Evolutionary conservation across 2,797 vertebrate species (phyloP).

Genomic region (Gymnoscopelus braueri): DNA sequence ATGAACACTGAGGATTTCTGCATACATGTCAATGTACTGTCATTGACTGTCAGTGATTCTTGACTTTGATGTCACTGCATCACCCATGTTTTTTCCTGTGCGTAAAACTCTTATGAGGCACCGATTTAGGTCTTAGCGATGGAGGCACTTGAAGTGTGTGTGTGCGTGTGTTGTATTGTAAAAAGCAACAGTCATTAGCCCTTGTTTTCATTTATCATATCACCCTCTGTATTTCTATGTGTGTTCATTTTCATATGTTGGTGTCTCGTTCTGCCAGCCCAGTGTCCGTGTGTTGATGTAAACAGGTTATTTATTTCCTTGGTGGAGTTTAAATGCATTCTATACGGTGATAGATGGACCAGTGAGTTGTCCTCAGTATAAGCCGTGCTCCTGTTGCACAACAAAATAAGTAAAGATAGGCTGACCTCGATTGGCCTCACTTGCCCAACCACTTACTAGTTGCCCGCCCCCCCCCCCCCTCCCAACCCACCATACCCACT

Average conservation of each 20-base stretch:
- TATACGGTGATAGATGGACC: conserved; percentile 26
- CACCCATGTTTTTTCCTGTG: too few relatives aligned
- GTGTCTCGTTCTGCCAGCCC: conserved; percentile 1
- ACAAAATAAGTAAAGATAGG: conserved; percentile 34
- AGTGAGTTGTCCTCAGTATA: conserved; percentile 13
- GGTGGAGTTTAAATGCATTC: conserved; percentile 20
- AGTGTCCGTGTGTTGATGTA: conserved; percentile 9
- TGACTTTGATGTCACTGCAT: too few relatives aligned
- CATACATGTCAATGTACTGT: too few relatives aligned
- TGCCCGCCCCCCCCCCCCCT: background rate
- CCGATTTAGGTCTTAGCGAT: too few relatives aligned
- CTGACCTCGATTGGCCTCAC: conserved; percentile 12
- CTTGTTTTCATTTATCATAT: too few relatives aligned
- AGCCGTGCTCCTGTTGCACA: conserved; percentile 23
- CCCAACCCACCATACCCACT: background rate
- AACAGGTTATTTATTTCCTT: conserved; percentile 24
- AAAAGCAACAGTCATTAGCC: too few relatives aligned
- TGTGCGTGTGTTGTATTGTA: too few relatives aligned
- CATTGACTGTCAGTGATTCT: too few relatives aligned
- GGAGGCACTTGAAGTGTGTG: too few relatives aligned
- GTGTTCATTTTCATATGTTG: background rate
- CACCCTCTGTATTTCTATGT: background rate
- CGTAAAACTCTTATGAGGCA: too few relatives aligned
- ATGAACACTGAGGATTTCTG: too few relatives aligned
- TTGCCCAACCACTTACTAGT: background rate